A percentile compares a stretch with the other conserved stretches of the same genome.
These are phyloP conservation scores for Lepilemur ruficaudatus DNA, from an alignment of 2,797 vertebrate genomes.

Conservation along the genomic window DNA sequence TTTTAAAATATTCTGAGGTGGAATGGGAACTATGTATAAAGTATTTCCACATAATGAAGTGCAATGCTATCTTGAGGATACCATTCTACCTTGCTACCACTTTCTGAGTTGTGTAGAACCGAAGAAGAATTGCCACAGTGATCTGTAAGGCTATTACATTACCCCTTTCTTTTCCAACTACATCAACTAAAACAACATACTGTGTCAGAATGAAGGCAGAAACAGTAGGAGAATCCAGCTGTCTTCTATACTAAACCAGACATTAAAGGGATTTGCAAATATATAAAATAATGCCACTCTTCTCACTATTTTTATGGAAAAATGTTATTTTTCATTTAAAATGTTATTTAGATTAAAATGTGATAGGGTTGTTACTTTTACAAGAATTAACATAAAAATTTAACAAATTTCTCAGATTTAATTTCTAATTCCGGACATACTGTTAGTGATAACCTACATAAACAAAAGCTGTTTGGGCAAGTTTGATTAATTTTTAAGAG, in stretches of 20 bases:
- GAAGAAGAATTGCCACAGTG: background rate
- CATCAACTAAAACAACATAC: background rate
- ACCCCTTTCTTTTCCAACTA: background rate
- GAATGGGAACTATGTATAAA: background rate
- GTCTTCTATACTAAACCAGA: background rate
- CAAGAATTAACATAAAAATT: background rate
- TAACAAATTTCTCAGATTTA: slow-evolving; percentile 5
- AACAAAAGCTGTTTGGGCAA: background rate
- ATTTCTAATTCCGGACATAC: slow-evolving; percentile 19
- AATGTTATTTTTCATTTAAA: slow-evolving; percentile 39
- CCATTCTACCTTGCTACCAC: background rate
- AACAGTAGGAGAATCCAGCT: background rate
- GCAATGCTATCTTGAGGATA: background rate
- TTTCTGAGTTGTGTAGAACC: background rate
- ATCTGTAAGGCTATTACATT: background rate
- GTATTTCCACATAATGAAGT: background rate
- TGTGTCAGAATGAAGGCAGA: background rate
- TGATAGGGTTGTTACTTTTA: background rate
- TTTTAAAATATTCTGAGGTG: background rate
- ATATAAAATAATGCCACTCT: background rate
- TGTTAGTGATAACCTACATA: background rate
- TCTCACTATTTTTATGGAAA: background rate
- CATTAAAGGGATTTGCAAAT: background rate
- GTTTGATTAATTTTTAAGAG: background rate
- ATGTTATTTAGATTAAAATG: slow-evolving; percentile 6